Conservation (phyloP, 2,888 invertebrate species). For the Caenorhabditis japonica region DNA sequence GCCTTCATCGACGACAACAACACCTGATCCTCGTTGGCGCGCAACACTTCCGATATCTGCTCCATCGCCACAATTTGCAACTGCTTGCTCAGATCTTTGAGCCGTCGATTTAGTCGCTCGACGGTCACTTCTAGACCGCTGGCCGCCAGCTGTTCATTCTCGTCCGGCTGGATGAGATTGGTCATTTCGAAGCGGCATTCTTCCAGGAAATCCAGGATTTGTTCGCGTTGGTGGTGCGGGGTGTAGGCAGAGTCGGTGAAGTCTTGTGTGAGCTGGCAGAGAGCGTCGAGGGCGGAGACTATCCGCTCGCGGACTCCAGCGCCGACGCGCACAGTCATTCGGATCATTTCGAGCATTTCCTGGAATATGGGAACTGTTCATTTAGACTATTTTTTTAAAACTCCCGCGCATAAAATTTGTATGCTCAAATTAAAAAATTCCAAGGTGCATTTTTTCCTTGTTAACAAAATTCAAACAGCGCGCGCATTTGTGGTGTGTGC, state of each 20-base stretch:
- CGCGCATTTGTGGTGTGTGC: too few relatives aligned
- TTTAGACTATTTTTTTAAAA: too few relatives aligned
- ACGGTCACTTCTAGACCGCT: slow-evolving; percentile 75
- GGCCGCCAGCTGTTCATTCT: slow-evolving; percentile 52
- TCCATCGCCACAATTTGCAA: slow-evolving; percentile 80
- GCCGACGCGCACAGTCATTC: slow-evolving; percentile 84
- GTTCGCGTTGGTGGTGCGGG: slow-evolving; percentile 94
- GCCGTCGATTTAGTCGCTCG: slow-evolving; percentile 73
- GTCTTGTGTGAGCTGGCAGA: slow-evolving; percentile 89
- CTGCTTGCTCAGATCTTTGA: slow-evolving; percentile 77
- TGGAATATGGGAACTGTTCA: too few relatives aligned
- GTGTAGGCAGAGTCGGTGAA: slow-evolving; percentile 93
- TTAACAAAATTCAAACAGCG: too few relatives aligned
- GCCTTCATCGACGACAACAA: slow-evolving; percentile 77
- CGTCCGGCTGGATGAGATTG: slow-evolving; percentile 84
- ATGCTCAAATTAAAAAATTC: too few relatives aligned
- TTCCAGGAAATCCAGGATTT: slow-evolving; percentile 89
- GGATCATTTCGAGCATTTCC: slow-evolving; percentile 88
- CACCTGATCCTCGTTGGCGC: slow-evolving; percentile 79
- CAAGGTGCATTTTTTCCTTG: too few relatives aligned
- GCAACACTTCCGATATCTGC: slow-evolving; percentile 79
- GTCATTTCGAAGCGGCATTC: slow-evolving; percentile 90
- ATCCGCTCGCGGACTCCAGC: slow-evolving; percentile 85
- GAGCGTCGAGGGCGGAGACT: slow-evolving; percentile 88
- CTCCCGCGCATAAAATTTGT: too few relatives aligned